These are phyloP conservation scores for Bungarus multicinctus DNA, from an alignment of 2,113 vertebrate species.

Conservation along the genomic window DNA sequence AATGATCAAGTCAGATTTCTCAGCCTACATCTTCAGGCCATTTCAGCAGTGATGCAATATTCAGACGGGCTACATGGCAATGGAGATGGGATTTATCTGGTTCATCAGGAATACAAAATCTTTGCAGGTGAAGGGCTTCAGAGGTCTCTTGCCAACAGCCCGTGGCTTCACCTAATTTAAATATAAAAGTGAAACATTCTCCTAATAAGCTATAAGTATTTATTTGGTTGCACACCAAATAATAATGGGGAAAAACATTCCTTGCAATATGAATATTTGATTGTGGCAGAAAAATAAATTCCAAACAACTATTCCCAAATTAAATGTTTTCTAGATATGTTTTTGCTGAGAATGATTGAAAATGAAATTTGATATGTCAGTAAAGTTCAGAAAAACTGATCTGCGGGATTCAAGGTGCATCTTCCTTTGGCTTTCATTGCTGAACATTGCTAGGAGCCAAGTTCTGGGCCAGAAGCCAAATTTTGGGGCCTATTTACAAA, in stretches of 20 bases:
- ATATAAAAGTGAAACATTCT: constrained; percentile 65
- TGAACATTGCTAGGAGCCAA: not conserved
- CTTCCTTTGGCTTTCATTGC: not conserved
- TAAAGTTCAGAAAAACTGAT: not conserved
- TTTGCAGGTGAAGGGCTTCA: constrained; percentile 51
- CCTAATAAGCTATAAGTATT: constrained; percentile 63
- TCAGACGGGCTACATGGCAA: constrained; percentile 57
- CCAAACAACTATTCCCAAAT: not conserved
- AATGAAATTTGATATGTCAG: not conserved
- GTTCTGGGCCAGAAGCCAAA: not conserved
- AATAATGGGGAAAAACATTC: constrained; percentile 3
- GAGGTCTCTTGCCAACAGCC: constrained; percentile 63
- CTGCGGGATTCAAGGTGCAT: not conserved
- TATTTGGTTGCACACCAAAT: constrained; percentile 30
- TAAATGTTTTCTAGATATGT: not conserved
- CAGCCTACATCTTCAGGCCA: constrained; percentile 63
- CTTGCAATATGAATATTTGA: not conserved
- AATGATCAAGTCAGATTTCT: constrained; percentile 65
- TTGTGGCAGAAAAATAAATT: not conserved
- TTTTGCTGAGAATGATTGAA: not conserved
- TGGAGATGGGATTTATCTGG: constrained; percentile 64
- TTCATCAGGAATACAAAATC: constrained; percentile 54
- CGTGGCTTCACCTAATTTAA: constrained; percentile 59
- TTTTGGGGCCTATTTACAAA: not conserved
- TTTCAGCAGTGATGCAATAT: constrained; percentile 54